Conservation (phyloP, 2,888 invertebrate genomes). For the Tromatobia lineatoria region DNA sequence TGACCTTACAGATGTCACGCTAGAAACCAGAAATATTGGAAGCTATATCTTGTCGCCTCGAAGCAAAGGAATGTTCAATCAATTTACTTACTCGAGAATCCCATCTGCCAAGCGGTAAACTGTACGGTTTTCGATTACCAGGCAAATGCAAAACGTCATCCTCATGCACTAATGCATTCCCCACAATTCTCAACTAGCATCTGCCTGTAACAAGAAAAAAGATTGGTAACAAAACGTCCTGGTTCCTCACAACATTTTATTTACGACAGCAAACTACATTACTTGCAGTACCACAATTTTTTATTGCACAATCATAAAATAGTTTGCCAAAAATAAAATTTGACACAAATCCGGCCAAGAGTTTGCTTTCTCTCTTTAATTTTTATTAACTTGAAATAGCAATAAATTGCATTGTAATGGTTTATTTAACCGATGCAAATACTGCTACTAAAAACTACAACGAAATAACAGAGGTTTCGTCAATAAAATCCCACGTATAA, state of each 20-base stretch:
- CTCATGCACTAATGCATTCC: not conserved
- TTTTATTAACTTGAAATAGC: not conserved
- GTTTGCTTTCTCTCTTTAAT: not conserved
- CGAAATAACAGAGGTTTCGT: constrained; percentile 11
- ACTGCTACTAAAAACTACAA: constrained; percentile 7
- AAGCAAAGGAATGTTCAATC: constrained; percentile 21
- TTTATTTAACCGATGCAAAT: constrained; percentile 2
- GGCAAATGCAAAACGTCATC: constrained; percentile 24
- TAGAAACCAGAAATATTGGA: constrained; percentile 13
- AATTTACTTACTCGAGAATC: constrained; percentile 31
- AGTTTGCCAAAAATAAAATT: not conserved
- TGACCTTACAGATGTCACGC: not conserved
- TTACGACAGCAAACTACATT: not conserved
- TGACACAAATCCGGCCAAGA: not conserved
- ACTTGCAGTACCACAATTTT: not conserved
- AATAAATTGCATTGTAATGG: constrained; percentile 8
- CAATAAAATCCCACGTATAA: constrained; percentile 46
- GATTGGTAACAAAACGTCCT: not conserved
- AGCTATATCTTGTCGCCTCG: not conserved
- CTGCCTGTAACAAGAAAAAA: not conserved
- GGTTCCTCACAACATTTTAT: constrained; percentile 2
- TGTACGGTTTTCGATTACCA: constrained; percentile 29
- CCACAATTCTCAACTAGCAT: not conserved
- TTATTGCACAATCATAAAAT: not conserved
- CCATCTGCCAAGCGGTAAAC: constrained; percentile 22